These are phyloP conservation scores for Carettochelys insculpta DNA, from an alignment of 2,113 vertebrate genomes.

Conservation along the genomic window DNA sequence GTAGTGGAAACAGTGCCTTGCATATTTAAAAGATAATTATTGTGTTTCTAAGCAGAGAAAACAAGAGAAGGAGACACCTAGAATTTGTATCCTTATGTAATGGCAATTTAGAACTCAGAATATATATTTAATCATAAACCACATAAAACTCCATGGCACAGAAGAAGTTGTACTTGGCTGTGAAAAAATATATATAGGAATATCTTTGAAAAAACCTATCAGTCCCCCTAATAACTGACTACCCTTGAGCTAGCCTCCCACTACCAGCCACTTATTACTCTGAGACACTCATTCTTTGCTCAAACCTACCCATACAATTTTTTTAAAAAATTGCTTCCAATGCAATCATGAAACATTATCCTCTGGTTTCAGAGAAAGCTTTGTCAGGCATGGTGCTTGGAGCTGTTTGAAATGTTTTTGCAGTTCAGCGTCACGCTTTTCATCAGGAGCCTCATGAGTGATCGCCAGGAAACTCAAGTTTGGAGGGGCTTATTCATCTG, in stretches of 20 bases:
- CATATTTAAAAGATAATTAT: not conserved
- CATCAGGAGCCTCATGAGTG: rapidly evolving
- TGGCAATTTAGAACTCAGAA: slow-evolving; percentile 13
- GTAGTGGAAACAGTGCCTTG: not conserved
- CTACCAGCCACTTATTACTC: not conserved
- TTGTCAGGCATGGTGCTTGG: not conserved
- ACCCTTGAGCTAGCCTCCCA: not conserved
- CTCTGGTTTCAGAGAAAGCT: not conserved
- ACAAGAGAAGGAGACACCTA: not conserved
- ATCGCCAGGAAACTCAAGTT: not conserved
- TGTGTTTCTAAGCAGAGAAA: slow-evolving; percentile 30
- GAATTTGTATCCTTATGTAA: not conserved
- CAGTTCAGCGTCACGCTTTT: not conserved
- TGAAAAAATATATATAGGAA: not conserved
- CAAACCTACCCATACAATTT: not conserved
- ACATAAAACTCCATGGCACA: not conserved
- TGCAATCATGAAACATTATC: not conserved
- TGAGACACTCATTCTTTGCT: not conserved
- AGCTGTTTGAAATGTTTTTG: not conserved
- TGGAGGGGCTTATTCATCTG: rapidly evolving
- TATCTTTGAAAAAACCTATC: not conserved
- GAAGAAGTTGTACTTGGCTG: not conserved
- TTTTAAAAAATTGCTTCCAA: not conserved
- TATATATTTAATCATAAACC: slow-evolving; percentile 16
- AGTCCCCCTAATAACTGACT: not conserved